These are phyloP conservation scores for Vanessa atalanta DNA, from an alignment of 1,140 invertebrate genomes.

Conservation along the genomic window DNA sequence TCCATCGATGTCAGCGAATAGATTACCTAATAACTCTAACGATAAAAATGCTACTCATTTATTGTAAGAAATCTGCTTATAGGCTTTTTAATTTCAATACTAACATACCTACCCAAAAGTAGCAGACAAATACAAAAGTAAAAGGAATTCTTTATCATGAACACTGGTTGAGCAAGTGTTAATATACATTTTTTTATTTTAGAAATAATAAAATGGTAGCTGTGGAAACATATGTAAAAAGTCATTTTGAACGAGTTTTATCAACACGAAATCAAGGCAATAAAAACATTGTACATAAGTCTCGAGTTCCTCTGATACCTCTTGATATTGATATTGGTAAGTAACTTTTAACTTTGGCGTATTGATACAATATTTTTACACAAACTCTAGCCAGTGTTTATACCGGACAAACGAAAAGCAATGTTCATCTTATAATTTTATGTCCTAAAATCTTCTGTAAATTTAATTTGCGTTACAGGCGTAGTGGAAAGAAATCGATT, in stretches of 20 bases:
- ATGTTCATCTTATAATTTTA: no score
- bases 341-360: conserved; percentile 1
- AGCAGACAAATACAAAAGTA: no score
- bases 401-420: no score
- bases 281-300: conserved; percentile 33
- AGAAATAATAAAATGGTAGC: conserved; percentile 58
- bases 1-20: conserved; percentile 24
- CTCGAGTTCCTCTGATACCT: conserved; percentile 53
- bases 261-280: conserved; percentile 14
- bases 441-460: no score
- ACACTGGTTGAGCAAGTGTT: no score
- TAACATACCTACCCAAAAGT: no score
- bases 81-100: no score
- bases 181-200: conserved; percentile 2
- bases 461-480: no score
- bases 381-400: no score
- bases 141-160: no score
- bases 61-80: conserved; percentile 36
- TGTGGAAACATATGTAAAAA: conserved; percentile 58
- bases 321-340: conserved; percentile 54
- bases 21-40: conserved; percentile 30
- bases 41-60: conserved; percentile 30
- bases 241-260: conserved; percentile 40
- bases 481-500: no score
- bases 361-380: no score